phyloP scores from a whole-genome alignment of 2,797 vertebrate genomes.

The Sebastes itinus region DNA sequence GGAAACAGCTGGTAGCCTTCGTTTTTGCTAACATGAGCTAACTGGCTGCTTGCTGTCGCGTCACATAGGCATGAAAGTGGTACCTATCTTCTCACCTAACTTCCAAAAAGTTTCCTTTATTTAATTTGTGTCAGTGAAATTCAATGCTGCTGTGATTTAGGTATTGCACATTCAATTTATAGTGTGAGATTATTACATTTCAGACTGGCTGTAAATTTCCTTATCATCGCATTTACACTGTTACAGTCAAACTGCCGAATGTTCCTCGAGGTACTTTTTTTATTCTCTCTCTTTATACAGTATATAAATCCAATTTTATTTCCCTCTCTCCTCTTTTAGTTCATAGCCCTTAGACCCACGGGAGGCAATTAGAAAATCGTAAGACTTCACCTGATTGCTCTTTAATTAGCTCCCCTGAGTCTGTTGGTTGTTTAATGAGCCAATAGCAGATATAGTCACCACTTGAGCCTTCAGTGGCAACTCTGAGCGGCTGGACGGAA shows the following conservation, averaged over 20 bases:
- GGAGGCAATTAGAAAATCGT: constrained; percentile 73
- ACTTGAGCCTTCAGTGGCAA: constrained; percentile 21
- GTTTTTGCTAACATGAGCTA: no score
- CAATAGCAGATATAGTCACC: constrained; percentile 36
- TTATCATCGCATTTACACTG: not conserved
- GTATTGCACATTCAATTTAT: not conserved
- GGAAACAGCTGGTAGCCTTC: not conserved
- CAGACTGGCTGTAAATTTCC: not conserved
- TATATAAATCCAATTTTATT: constrained; percentile 22
- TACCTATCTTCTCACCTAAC: not conserved
- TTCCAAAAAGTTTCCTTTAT: not conserved
- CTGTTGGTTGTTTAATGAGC: constrained; percentile 59
- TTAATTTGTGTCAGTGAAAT: not conserved
- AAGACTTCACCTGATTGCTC: constrained; percentile 71
- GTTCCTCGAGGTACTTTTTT: not conserved
- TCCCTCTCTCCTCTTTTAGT: constrained; percentile 29
- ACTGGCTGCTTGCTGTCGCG: no score
- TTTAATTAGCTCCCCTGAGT: constrained; percentile 76
- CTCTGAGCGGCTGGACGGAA: constrained; percentile 23
- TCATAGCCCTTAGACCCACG: constrained; percentile 48
- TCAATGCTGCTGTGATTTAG: not conserved
- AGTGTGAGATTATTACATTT: not conserved
- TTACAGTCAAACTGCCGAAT: constrained; percentile 7
- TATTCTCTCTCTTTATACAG: not conserved
- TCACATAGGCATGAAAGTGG: not conserved